phyloP scores from a whole-genome alignment of 2,113 vertebrate species.

The Muntiacus reevesi region DNA sequence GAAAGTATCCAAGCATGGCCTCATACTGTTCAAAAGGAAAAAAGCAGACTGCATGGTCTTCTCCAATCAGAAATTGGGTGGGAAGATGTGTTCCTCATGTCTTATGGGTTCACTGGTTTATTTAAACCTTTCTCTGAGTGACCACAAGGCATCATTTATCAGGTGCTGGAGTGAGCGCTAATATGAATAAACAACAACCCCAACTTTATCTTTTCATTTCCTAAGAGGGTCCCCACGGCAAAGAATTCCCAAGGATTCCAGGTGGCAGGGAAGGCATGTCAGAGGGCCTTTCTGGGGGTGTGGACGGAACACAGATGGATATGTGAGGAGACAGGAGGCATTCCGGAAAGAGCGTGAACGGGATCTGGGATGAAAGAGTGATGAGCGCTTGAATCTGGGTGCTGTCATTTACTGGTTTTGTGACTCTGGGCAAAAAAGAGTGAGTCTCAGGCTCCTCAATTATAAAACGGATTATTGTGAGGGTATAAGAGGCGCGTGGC shows the following conservation, averaged over 20 bases:
- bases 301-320: not conserved
- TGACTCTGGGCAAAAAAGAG: not conserved
- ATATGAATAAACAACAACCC: not conserved
- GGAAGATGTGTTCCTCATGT: not conserved
- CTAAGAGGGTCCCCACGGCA: not conserved
- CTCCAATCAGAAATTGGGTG: not conserved
- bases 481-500: not conserved
- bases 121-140: not conserved
- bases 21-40: not conserved
- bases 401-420: not conserved
- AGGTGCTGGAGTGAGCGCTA: not conserved
- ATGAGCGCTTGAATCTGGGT: not conserved
- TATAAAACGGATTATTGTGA: not conserved
- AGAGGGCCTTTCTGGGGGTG: not conserved
- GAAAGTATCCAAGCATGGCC: not conserved
- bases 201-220: not conserved
- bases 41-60: not conserved
- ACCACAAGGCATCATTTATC: not conserved
- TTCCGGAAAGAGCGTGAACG: not conserved
- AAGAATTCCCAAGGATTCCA: not conserved
- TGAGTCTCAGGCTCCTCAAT: not conserved
- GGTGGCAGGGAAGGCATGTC: not conserved
- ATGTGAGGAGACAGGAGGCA: not conserved
- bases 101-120: not conserved
- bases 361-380: not conserved